Conservation (phyloP, 2,113 vertebrate species). For the Centropus bengalensis region DNA sequence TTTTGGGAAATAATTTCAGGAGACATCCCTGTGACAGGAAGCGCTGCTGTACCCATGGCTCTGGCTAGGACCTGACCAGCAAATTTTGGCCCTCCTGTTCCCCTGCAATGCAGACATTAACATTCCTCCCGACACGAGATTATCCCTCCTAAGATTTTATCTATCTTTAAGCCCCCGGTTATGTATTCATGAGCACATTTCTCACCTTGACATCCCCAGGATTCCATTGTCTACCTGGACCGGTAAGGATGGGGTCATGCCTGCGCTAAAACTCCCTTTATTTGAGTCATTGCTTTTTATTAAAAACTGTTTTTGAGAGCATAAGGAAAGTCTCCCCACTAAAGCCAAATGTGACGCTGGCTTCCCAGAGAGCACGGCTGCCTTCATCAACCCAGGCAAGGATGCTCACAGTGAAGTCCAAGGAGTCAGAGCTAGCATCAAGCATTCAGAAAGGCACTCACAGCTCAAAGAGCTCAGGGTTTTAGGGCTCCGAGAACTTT, state of each 20-base stretch:
- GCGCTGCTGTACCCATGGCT: background rate
- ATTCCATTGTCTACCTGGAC: background rate
- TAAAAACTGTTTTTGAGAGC: background rate
- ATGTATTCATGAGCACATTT: fast-evolving
- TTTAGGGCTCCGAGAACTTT: background rate
- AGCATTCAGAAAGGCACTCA: background rate
- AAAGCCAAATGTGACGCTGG: background rate
- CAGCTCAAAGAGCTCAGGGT: background rate
- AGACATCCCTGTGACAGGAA: background rate
- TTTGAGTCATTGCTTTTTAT: background rate
- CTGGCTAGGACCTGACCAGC: background rate
- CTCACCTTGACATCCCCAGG: background rate
- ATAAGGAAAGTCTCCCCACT: background rate
- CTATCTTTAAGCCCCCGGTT: background rate
- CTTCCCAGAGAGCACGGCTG: background rate
- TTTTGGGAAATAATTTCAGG: background rate
- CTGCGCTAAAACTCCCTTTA: background rate
- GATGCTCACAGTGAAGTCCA: background rate
- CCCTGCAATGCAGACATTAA: background rate
- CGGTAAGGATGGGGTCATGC: background rate
- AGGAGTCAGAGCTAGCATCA: background rate
- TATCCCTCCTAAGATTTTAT: background rate
- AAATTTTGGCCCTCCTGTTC: background rate
- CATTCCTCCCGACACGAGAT: background rate
- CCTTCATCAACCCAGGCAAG: fast-evolving